These are phyloP conservation scores for Fissipunctia ypsillon DNA, from an alignment of 2,888 invertebrate species.

Conservation along the genomic window DNA sequence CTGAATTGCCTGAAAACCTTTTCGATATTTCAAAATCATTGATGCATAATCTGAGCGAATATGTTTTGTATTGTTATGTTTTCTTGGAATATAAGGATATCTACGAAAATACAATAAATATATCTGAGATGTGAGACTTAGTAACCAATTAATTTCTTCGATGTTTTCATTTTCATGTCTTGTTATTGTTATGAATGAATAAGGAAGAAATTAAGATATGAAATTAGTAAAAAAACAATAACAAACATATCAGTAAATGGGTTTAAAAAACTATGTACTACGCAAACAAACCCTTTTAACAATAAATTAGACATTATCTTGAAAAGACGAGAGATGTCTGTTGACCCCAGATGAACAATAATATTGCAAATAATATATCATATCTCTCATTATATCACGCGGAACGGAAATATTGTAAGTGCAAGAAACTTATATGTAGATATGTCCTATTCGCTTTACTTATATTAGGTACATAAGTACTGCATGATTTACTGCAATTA, in stretches of 20 bases:
- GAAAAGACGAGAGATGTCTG: constrained; percentile 73
- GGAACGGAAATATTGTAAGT: constrained; percentile 65
- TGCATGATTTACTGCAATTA: constrained; percentile 40
- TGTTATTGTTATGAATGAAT: background rate
- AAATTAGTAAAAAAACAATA: constrained; percentile 18
- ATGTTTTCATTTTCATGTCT: constrained; percentile 15
- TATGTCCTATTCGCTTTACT: constrained; percentile 9
- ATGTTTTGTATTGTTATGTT: background rate
- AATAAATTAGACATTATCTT: constrained; percentile 78
- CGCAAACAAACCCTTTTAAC: constrained; percentile 53
- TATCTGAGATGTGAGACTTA: background rate
- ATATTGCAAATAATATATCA: constrained; percentile 68
- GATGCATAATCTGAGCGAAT: background rate
- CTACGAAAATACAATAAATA: constrained; percentile 3
- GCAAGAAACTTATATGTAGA: constrained; percentile 58
- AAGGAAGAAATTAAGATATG: constrained; percentile 20
- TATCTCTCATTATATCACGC: constrained; percentile 60
- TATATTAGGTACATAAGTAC: background rate
- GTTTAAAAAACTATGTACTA: constrained; percentile 41
- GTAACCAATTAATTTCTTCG: background rate
- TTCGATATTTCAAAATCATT: background rate
- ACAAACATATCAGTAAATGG: constrained; percentile 10
- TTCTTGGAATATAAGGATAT: background rate
- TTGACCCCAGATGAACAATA: constrained; percentile 83
- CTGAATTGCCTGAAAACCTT: background rate